Evolutionary conservation across 2,888 invertebrate genomes (phyloP).

Genomic region (Tribolium freemani): DNA sequence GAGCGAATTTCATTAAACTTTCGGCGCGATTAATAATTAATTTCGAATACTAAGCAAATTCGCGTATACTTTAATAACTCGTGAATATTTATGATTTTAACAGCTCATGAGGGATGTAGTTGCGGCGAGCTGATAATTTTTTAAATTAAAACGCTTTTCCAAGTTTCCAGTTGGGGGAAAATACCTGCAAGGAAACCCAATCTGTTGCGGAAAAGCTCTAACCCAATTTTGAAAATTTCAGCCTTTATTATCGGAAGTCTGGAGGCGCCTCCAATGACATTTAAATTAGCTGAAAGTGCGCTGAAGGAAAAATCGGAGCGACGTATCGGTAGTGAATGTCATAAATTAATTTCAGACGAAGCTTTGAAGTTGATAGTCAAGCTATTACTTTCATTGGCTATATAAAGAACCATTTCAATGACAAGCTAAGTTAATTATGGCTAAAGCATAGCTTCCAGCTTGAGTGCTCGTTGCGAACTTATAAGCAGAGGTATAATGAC

Average conservation of each 20-base stretch:
- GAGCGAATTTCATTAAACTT: slow-evolving; percentile 25
- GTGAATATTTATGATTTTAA: slow-evolving; percentile 24
- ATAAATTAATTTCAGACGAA: slow-evolving; percentile 5
- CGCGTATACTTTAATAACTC: slow-evolving; percentile 20
- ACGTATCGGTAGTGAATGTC: neutral
- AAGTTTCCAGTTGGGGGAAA: neutral
- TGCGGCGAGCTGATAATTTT: slow-evolving; percentile 12
- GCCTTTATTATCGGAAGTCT: neutral
- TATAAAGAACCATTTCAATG: slow-evolving; percentile 33
- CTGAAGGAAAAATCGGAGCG: neutral
- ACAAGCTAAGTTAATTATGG: slow-evolving; percentile 26
- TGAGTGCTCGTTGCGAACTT: slow-evolving; percentile 16
- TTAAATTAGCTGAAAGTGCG: neutral
- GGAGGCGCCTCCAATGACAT: neutral
- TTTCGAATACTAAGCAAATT: slow-evolving; percentile 20
- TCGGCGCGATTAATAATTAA: slow-evolving; percentile 17
- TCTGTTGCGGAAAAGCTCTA: slow-evolving; percentile 20
- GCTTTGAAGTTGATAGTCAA: slow-evolving; percentile 14
- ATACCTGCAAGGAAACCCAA: slow-evolving; percentile 10
- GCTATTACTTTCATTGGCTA: slow-evolving; percentile 24
- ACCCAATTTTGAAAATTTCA: slow-evolving; percentile 2
- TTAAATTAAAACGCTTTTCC: slow-evolving; percentile 15
- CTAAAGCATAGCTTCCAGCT: slow-evolving; percentile 4
- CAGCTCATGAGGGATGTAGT: slow-evolving; percentile 18
- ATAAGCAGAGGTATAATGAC: slow-evolving; percentile 25